phyloP scores from a whole-genome alignment of 2,113 vertebrate species.

The Pedionomus torquatus region DNA sequence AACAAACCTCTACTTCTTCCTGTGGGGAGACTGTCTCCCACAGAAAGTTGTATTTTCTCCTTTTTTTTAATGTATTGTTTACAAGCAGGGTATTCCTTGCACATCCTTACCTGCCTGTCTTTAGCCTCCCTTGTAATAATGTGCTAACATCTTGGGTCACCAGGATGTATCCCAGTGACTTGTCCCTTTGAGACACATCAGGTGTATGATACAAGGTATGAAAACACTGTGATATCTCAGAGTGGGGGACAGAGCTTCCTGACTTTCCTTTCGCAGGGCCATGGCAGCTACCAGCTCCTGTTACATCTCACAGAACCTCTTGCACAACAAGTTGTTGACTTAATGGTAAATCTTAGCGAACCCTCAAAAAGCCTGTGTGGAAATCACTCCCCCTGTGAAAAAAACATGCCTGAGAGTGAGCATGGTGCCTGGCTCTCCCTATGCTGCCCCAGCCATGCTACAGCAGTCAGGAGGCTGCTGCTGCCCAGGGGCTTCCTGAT shows the following conservation, averaged over 20 bases:
- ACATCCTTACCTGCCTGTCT: not conserved
- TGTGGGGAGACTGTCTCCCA: slow-evolving; percentile 41
- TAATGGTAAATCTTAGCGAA: not conserved
- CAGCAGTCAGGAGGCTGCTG: not conserved
- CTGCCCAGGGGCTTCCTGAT: rapidly evolving
- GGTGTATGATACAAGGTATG: not conserved
- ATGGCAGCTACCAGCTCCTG: not conserved
- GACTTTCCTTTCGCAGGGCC: rapidly evolving
- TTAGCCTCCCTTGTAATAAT: not conserved
- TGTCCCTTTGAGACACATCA: not conserved
- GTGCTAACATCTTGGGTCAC: not conserved
- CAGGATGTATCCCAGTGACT: not conserved
- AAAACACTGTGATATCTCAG: not conserved
- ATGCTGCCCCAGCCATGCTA: too few relatives aligned
- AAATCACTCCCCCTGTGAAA: not conserved
- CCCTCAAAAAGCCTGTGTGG: not conserved
- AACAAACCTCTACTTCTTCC: slow-evolving; percentile 52
- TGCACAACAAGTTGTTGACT: not conserved
- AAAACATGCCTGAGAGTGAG: rapidly evolving
- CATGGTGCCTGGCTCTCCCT: rapidly evolving
- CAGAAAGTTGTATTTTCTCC: not conserved
- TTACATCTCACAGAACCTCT: not conserved
- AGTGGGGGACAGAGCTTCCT: not conserved
- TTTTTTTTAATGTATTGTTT: not conserved
- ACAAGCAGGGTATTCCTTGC: not conserved